Conservation (phyloP, 2,113 vertebrate species). For the Triplophysa rosa region DNA sequence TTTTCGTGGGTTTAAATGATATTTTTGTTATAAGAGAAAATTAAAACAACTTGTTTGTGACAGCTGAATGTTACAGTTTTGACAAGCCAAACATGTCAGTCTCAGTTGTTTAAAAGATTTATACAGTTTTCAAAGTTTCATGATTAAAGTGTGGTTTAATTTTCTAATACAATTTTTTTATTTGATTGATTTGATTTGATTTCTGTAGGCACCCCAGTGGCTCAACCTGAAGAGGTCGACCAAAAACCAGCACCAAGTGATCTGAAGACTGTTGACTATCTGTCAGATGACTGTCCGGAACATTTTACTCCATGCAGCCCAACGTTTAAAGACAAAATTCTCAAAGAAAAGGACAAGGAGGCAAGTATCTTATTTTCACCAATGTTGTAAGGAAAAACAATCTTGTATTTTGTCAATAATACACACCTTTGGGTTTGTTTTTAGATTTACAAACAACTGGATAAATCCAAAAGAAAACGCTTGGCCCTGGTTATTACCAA, state of each 20-base stretch:
- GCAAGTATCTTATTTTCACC: background rate
- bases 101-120: no score
- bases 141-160: no score
- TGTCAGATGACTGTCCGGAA: background rate
- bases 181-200: no score
- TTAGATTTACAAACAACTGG: slow-evolving; percentile 69
- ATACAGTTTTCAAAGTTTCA: no score
- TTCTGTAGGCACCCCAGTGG: background rate
- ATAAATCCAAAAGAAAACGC: slow-evolving; percentile 49
- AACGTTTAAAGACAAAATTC: slow-evolving; percentile 2
- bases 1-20: no score
- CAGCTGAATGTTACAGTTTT: no score
- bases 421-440: background rate
- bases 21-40: no score
- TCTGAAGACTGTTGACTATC: background rate
- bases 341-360: background rate
- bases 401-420: background rate
- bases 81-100: no score
- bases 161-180: no score
- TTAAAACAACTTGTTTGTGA: no score
- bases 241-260: background rate
- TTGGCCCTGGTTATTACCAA: slow-evolving; percentile 81
- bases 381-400: background rate
- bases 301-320: background rate
- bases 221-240: background rate